Evolutionary conservation across 2,113 vertebrate genomes (phyloP).

Genomic region (Amphiprion ocellaris): DNA sequence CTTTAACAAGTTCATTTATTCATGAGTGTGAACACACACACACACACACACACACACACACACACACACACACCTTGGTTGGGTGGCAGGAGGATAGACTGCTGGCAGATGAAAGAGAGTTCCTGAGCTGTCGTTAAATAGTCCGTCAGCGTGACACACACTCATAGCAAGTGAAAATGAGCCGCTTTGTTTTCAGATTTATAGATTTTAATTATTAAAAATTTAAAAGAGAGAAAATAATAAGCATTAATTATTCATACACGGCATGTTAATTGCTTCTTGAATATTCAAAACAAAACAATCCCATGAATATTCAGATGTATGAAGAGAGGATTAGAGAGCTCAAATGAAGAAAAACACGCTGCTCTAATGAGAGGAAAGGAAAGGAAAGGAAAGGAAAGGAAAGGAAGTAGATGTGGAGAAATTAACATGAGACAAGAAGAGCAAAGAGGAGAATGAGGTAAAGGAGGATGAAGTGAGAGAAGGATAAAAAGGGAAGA

Average conservation of each 20-base stretch:
- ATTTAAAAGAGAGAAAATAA: conserved; percentile 74
- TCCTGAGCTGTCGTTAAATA: conserved; percentile 74
- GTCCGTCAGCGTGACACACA: conserved; percentile 59
- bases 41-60: too few relatives aligned
- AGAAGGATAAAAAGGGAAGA: not conserved
- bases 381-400: not conserved
- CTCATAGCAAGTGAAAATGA: conserved; percentile 45
- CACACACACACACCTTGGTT: conserved; percentile 47
- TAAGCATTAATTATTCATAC: conserved; percentile 79
- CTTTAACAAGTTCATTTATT: conserved; percentile 83
- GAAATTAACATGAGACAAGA: not conserved
- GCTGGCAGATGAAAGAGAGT: conserved; percentile 76
- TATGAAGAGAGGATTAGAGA: conserved; percentile 69
- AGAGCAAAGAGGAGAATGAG: not conserved
- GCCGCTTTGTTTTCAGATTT: conserved; percentile 76
- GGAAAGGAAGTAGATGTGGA: not conserved
- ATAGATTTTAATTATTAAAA: conserved; percentile 78
- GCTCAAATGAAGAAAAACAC: conserved; percentile 64
- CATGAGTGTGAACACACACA: conserved; percentile 60
- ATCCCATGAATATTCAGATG: conserved; percentile 74
- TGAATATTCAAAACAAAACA: conserved; percentile 82
- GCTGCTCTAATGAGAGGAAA: conserved; percentile 63
- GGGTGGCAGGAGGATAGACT: conserved; percentile 68
- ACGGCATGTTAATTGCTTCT: conserved; percentile 73
- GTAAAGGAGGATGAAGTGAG: not conserved